Base-by-base conservation (phyloP, 92 coral and sea anemone genomes). In the Zoanthus sociatus region DNA sequence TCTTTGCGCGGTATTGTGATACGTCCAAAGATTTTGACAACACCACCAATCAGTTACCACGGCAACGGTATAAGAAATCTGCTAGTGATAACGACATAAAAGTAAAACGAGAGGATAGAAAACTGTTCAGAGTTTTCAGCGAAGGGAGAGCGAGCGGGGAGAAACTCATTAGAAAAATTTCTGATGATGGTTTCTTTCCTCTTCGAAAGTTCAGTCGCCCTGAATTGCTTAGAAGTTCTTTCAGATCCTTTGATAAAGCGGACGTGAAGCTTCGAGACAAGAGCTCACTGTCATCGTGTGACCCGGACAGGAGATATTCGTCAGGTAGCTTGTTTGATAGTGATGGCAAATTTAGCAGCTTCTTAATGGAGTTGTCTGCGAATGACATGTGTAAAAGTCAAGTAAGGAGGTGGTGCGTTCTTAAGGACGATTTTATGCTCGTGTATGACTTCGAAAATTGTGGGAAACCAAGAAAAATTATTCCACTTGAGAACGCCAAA, bases 331-430 rank as follows among this genome's bases (percentile, higher is more conserved):
- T 97, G 33, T 95, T 94, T 84, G 98, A 95, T 81, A 93, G 92
- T 68, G 98, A 92, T 20, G 99, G 99, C 16, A 95, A 92, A 77
- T 97, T 88, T 84, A 89, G 95, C 7, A 96, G 99, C 20, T 91
- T 92, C 87, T 95, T 97, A 2, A 94, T 96, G 79, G 99, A 97
- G 81, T 87, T 94, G 4, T 88, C 87, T 11, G 86, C 86, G 13
- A 86, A 84, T 30, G 93, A 92, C 21, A 82, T 93, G 26, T 97
- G 96, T 71, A 92, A 92, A 53, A 97, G 98, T 77, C 95, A 95
- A 78, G 98, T 97, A 66, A 92, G 98, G 1, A 88, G 98, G 5
- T 97, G 99, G 99, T 97, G 99, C 51, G 95, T 93, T 1, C 88
- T 95, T 26, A 77, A 81, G 63, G 95, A 97, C 83, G 93, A 95